phyloP scores from a whole-genome alignment of 2,888 invertebrate genomes.

The Prosopocoilus inquinatus region DNA sequence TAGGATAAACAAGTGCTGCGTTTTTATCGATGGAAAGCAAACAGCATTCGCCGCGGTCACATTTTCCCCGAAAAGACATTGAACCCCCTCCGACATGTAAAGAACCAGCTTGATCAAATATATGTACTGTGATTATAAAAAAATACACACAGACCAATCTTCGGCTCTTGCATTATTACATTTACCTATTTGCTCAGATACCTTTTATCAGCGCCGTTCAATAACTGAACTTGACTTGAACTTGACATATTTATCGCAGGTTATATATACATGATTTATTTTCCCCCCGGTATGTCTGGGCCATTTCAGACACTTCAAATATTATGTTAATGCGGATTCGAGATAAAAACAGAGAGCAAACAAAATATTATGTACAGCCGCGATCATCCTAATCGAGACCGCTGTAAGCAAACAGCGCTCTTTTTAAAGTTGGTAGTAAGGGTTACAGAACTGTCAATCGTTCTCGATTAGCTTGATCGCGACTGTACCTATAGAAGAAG shows the following conservation, averaged over 20 bases:
- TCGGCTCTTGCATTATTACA: background rate
- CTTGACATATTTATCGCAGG: constrained; percentile 26
- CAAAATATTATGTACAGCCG: no score
- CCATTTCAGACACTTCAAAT: constrained; percentile 7
- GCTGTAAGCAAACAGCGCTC: no score
- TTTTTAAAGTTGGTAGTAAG: no score
- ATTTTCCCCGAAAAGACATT: constrained; percentile 16
- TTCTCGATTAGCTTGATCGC: no score
- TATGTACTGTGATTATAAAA: constrained; percentile 16
- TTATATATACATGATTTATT: constrained; percentile 12
- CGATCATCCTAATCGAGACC: no score
- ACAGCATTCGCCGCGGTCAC: background rate
- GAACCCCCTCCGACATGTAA: constrained; percentile 12
- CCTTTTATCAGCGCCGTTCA: constrained; percentile 18
- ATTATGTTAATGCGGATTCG: background rate
- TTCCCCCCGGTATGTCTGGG: constrained; percentile 3
- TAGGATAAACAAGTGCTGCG: background rate
- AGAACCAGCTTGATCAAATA: constrained; percentile 17
- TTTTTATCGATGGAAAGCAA: background rate
- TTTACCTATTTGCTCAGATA: constrained; percentile 1
- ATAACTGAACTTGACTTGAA: constrained; percentile 25
- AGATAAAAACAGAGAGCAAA: no score
- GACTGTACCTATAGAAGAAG: no score
- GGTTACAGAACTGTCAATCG: no score
- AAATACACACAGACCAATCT: constrained; percentile 3